Evolutionary conservation across 2,113 vertebrate species (phyloP), one percentile per base, ranked within the genome.

Genomic region (Lophotis ruficrista): DNA sequence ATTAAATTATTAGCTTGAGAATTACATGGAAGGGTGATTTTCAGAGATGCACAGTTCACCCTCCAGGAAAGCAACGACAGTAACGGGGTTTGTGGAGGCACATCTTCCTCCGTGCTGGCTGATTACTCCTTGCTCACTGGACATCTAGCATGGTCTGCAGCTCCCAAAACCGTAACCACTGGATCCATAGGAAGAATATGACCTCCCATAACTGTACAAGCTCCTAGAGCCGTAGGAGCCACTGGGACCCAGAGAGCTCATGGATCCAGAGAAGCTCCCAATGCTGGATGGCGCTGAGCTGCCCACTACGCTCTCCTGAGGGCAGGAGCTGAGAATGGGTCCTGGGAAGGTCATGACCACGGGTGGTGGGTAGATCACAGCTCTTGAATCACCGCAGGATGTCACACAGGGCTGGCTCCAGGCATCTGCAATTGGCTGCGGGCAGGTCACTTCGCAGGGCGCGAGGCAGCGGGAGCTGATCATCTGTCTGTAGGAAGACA

Each of bases 271-370:
- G 2, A 22, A 68, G 10, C 9, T 64, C 2, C 81, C 82, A 4
- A 8, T 21, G 9, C 53, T 17, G 5, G 54, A 58, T 11, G 95
- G 92, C 12, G 35, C 86, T 24, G 95, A 88, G 70, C 69, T 90
- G 4, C 89, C 86, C 86, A 96, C 94, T 1, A 82, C 0, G 60
- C 95, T 96, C 50, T 96, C 94, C 91, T 95, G 95, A 3, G 95
- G 91, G 16, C 94, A 95, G 64, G 93, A 94, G 86, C 71, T 79
- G 71, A 96, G 92, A 35, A 94, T 76, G 57, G 95, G 95, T 3
- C 94, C 95, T 2, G 95, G 94, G 79, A 96, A 95, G 23, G 83
- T 95, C 10, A 95, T 17, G 37, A 86, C 27, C 41, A 95, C 83
- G 0, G 95, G 94, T 0, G 95, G 94, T 0, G 95, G 95, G 25